Percentiles rank a stretch among this genome's conserved stretches.
Conservation (phyloP, 2,888 invertebrate genomes). For the Siphlonurus alternatus region DNA sequence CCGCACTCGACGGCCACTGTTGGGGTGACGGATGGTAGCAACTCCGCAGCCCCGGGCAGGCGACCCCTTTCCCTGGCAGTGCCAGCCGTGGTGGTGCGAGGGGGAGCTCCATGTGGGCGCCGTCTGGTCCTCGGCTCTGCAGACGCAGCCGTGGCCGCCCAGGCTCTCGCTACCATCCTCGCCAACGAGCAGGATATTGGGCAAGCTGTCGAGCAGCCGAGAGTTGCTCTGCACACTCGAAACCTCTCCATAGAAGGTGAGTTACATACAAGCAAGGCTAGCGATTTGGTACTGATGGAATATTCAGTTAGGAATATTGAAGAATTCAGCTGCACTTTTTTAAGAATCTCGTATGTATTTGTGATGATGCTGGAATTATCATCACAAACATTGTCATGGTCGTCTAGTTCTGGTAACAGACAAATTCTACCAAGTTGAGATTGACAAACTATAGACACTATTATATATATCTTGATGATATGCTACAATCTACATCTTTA, state of each 20-base stretch:
- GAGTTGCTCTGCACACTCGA: constrained; percentile 21
- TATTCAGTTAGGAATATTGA: no score
- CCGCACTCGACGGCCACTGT: constrained; percentile 15
- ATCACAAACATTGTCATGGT: no score
- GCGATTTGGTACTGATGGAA: constrained; percentile 29
- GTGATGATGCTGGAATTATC: no score
- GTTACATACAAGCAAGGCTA: constrained; percentile 14
- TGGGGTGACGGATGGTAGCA: constrained; percentile 12
- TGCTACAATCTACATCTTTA: no score
- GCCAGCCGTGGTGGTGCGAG: constrained; percentile 20
- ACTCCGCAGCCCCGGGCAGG: constrained; percentile 12
- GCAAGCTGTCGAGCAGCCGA: constrained; percentile 31
- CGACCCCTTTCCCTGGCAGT: constrained; percentile 18
- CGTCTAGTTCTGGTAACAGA: no score
- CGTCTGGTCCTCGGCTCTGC: constrained; percentile 34
- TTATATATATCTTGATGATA: no score
- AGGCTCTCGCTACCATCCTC: constrained; percentile 31
- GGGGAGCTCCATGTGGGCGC: constrained; percentile 29
- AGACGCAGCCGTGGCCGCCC: constrained; percentile 31
- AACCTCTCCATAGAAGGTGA: constrained; percentile 1
- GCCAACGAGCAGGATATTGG: constrained; percentile 29
- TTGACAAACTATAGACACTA: no score
- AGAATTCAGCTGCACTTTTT: no score
- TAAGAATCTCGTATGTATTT: no score
- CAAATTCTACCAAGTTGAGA: no score